Conservation (phyloP, 2,113 vertebrate genomes). For the Amphilophus citrinellus region DNA sequence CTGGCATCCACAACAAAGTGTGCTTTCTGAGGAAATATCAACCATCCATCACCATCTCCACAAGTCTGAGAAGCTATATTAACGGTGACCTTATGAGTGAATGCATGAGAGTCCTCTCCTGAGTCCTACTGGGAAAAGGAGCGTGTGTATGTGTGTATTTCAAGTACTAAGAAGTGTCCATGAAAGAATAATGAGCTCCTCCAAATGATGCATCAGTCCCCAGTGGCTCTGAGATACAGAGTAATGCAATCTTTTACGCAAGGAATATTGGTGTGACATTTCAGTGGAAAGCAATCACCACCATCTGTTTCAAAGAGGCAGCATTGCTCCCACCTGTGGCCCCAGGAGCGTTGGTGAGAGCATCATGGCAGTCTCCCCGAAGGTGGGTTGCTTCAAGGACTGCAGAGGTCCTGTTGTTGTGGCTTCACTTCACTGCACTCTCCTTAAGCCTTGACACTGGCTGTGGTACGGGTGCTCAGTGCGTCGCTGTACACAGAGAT, state of each 20-base stretch:
- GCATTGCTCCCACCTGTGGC: neutral
- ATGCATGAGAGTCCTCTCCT: slow-evolving; percentile 31
- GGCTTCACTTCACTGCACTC: slow-evolving; percentile 14
- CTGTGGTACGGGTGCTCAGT: slow-evolving; percentile 19
- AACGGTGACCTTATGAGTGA: slow-evolving; percentile 62
- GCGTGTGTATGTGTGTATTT: slow-evolving; percentile 4
- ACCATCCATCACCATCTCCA: slow-evolving; percentile 58
- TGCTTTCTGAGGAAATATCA: slow-evolving; percentile 56
- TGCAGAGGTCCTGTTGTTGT: slow-evolving; percentile 17
- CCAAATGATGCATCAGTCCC: slow-evolving; percentile 59
- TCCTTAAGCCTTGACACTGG: neutral
- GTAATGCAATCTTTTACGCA: slow-evolving; percentile 37
- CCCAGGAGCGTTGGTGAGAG: neutral
- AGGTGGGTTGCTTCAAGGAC: neutral
- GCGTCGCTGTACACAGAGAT: slow-evolving; percentile 32
- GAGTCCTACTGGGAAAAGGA: neutral
- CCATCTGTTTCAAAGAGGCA: slow-evolving; percentile 28
- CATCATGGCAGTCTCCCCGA: neutral
- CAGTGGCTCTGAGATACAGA: slow-evolving; percentile 29
- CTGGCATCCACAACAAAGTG: slow-evolving; percentile 29
- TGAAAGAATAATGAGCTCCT: slow-evolving; percentile 69
- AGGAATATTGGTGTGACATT: slow-evolving; percentile 62
- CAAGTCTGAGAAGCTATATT: slow-evolving; percentile 48
- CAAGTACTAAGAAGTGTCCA: slow-evolving; percentile 25
- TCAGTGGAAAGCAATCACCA: slow-evolving; percentile 41